Evolutionary conservation across 2,113 vertebrate species (phyloP).

Genomic region (Hoplias malabaricus): DNA sequence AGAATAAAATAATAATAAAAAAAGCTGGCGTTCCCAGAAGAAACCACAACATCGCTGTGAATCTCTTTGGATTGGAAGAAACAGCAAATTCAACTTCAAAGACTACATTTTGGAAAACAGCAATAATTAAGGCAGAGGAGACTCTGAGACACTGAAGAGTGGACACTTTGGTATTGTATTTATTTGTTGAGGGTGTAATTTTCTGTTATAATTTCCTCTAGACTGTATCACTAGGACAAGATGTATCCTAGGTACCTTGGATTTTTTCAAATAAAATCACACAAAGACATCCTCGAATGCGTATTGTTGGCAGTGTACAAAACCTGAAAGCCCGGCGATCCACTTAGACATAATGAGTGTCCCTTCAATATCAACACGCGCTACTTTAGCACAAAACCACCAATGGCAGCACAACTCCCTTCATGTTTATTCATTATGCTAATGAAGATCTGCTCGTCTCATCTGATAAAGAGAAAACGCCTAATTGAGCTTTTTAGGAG

Average conservation of each 20-base stretch:
- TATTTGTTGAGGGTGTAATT: no score
- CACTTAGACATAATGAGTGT: slow-evolving; percentile 46
- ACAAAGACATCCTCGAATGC: no score
- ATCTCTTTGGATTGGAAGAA: no score
- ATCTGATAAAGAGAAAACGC: slow-evolving; percentile 45
- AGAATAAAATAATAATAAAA: no score
- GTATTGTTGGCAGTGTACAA: slow-evolving; percentile 23
- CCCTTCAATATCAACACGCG: slow-evolving; percentile 41
- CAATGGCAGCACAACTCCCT: slow-evolving; percentile 24
- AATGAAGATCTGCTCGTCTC: slow-evolving; percentile 38
- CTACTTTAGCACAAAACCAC: slow-evolving; percentile 27
- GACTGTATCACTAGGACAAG: not conserved
- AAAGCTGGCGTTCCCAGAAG: no score
- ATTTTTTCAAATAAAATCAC: not conserved
- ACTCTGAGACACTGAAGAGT: no score
- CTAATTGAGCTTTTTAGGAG: slow-evolving; percentile 47
- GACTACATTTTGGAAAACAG: no score
- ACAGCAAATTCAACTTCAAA: no score
- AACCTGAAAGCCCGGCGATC: slow-evolving; percentile 41
- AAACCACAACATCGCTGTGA: no score
- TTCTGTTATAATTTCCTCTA: no score
- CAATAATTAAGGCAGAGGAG: no score
- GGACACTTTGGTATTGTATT: no score
- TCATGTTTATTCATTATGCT: slow-evolving; percentile 53
- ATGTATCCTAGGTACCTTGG: not conserved